A percentile compares a stretch with the other conserved stretches of the same genome.
Evolutionary conservation across 1,140 invertebrate species (phyloP).

Genomic region (Macrobrachium nipponense): DNA sequence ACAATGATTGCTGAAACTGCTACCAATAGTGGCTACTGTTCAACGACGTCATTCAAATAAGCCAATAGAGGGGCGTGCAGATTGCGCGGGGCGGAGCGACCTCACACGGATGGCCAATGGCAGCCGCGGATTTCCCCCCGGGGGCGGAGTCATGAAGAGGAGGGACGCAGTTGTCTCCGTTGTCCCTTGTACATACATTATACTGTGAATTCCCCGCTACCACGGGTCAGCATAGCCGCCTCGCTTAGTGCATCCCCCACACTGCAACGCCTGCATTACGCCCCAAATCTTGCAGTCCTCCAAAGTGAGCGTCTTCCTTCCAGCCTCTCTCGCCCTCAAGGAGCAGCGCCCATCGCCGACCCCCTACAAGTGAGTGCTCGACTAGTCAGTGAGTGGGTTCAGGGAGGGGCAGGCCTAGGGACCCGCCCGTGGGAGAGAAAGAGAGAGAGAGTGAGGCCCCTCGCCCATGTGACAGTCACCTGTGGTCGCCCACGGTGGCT

Average conservation of each 20-base stretch:
- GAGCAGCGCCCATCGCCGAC: neutral
- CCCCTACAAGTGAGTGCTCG: constrained; percentile 8
- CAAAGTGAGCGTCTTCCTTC: neutral
- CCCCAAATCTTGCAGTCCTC: constrained; percentile 18
- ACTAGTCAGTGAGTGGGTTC: neutral
- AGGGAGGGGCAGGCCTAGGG: constrained; percentile 3
- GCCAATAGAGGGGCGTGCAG: constrained; percentile 41
- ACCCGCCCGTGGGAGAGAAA: neutral
- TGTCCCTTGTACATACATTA: constrained; percentile 57
- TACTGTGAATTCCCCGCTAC: constrained; percentile 59
- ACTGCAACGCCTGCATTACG: constrained; percentile 37
- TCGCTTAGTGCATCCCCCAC: constrained; percentile 18
- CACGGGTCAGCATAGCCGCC: constrained; percentile 29
- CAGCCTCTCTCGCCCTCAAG: neutral
- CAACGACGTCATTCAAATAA: constrained; percentile 1
- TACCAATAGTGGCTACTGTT: constrained; percentile 61
- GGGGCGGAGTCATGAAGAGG: constrained; percentile 41
- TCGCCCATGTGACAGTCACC: constrained; percentile 5
- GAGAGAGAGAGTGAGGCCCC: no score
- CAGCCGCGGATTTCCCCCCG: neutral
- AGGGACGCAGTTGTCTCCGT: constrained; percentile 45
- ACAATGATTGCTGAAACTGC: constrained; percentile 55
- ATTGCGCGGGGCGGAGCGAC: constrained; percentile 43
- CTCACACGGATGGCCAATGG: constrained; percentile 32
- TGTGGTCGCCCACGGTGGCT: neutral